Evolutionary conservation across 2,113 vertebrate species (phyloP).

Genomic region (Glaucomys volans): DNA sequence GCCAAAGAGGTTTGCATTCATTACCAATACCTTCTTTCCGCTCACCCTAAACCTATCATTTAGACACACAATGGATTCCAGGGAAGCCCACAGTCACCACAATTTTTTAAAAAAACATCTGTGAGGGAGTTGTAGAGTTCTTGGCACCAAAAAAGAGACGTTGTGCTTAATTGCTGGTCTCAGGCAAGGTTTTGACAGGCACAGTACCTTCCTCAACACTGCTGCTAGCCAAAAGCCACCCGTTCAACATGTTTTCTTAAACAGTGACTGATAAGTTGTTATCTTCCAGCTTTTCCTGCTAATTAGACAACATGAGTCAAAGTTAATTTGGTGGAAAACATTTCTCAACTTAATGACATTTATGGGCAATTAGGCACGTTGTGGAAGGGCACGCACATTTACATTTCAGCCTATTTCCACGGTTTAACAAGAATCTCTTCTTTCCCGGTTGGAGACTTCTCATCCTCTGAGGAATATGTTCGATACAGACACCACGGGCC

Average conservation of each 20-base stretch:
- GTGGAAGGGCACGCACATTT: conserved; percentile 79
- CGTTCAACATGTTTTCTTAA: conserved; percentile 83
- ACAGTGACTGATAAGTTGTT: conserved; percentile 84
- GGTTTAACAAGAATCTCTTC: conserved; percentile 84
- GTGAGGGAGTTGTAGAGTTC: conserved; percentile 51
- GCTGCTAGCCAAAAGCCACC: conserved; percentile 79
- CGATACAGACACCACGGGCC: conserved; percentile 69
- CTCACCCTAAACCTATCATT: neutral
- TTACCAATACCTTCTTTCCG: neutral
- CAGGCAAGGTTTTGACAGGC: conserved; percentile 77
- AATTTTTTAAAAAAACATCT: conserved; percentile 36
- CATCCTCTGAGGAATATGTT: conserved; percentile 82
- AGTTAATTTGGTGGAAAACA: conserved; percentile 92
- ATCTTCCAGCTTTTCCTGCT: conserved; percentile 86
- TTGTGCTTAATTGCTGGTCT: conserved; percentile 82
- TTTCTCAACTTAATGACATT: conserved; percentile 92
- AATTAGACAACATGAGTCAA: conserved; percentile 89
- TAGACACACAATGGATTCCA: neutral
- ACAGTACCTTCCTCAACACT: conserved; percentile 77
- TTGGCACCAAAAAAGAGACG: conserved; percentile 68
- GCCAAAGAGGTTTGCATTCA: neutral
- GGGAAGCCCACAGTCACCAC: conserved; percentile 12
- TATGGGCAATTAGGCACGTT: conserved; percentile 89
- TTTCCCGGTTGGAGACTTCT: conserved; percentile 79
- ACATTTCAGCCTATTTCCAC: conserved; percentile 81